These are phyloP conservation scores for Symphodus melops DNA, from an alignment of 2,113 vertebrate species.

Conservation along the genomic window DNA sequence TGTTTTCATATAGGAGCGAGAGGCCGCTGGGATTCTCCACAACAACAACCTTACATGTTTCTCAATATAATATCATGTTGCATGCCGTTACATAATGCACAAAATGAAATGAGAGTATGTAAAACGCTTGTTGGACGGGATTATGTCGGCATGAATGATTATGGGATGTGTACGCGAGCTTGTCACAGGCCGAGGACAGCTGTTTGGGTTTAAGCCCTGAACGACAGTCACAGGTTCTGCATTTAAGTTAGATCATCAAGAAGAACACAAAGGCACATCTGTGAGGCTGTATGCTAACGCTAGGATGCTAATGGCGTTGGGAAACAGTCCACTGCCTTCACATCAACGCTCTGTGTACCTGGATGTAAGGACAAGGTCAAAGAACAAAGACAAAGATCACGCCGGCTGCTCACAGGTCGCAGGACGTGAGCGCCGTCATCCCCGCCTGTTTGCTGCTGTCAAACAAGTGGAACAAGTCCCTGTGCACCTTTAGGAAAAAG, in stretches of 20 bases:
- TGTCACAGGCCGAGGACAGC: conserved; percentile 16
- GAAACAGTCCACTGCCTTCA: too few relatives aligned
- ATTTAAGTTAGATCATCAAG: not conserved
- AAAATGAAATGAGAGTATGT: conserved; percentile 23
- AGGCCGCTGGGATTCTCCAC: conserved; percentile 13
- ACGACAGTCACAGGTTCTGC: not conserved
- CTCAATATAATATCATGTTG: not conserved
- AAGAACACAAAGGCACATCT: too few relatives aligned
- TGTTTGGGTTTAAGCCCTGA: conserved; percentile 1
- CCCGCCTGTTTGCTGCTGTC: too few relatives aligned
- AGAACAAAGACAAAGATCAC: too few relatives aligned
- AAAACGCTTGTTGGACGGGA: conserved; percentile 6
- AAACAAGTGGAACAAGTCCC: too few relatives aligned
- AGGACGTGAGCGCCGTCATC: too few relatives aligned
- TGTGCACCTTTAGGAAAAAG: too few relatives aligned
- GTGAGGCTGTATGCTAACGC: too few relatives aligned
- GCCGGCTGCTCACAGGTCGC: too few relatives aligned
- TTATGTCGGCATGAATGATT: conserved; percentile 13
- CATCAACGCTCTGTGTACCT: too few relatives aligned
- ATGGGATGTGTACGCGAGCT: conserved; percentile 8
- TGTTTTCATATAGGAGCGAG: conserved; percentile 29
- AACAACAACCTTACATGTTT: conserved; percentile 13
- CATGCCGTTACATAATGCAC: conserved; percentile 4
- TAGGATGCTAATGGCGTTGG: too few relatives aligned
- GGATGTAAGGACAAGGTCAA: too few relatives aligned